Conservation (phyloP, 2,113 vertebrate genomes). For the Tyto alba region DNA sequence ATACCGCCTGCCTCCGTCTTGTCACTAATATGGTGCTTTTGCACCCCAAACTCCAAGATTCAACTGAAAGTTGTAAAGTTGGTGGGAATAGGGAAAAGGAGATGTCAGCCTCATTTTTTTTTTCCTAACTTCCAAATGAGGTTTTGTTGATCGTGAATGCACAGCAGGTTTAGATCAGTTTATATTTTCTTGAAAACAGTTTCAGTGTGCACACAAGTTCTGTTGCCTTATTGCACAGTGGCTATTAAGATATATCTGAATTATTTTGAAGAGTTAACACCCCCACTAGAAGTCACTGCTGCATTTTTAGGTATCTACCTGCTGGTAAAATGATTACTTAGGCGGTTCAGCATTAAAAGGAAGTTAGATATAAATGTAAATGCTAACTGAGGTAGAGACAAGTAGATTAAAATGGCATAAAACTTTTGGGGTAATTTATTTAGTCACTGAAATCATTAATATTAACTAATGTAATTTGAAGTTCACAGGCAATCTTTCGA, state of each 20-base stretch:
- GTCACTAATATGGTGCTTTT: neutral
- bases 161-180: neutral
- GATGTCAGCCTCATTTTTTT: neutral
- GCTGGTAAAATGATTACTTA: neutral
- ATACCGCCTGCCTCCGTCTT: neutral
- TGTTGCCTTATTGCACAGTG: neutral
- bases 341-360: neutral
- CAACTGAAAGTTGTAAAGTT: neutral
- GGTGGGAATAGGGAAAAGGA: neutral
- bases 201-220: neutral
- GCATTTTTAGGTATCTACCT: neutral
- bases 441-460: neutral
- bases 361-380: neutral
- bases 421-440: neutral
- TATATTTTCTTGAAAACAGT: neutral
- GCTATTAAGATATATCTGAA: neutral
- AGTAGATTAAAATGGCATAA: neutral
- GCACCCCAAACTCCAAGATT: neutral
- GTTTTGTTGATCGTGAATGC: neutral
- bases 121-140: neutral
- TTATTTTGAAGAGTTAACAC: neutral
- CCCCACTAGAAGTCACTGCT: neutral
- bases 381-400: neutral
- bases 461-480: neutral
- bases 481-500: neutral